phyloP scores from a whole-genome alignment of 92 coral and sea anemone genomes.

The Plumapathes pennacea region DNA sequence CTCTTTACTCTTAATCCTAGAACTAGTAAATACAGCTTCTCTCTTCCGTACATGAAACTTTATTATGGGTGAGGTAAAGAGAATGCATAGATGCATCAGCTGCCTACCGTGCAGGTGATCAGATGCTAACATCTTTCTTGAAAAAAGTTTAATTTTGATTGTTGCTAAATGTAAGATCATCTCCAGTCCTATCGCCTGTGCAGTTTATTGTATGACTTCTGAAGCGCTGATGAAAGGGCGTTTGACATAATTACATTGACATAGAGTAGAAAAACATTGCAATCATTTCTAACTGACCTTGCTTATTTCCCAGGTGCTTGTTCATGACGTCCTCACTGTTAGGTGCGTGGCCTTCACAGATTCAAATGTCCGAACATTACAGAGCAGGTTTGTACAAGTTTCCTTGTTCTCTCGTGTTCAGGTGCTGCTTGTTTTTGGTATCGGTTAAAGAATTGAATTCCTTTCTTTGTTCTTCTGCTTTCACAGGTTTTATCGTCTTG shows the following conservation, averaged over 20 bases:
- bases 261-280: not conserved
- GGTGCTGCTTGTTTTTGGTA: not conserved
- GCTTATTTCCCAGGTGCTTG: slow-evolving; percentile 35
- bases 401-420: not conserved
- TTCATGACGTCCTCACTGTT: slow-evolving; percentile 55
- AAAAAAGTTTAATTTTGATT: too few relatives aligned
- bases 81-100: too few relatives aligned
- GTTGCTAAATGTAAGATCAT: too few relatives aligned
- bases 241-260: too few relatives aligned
- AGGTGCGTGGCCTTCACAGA: slow-evolving; percentile 68
- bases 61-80: too few relatives aligned
- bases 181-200: too few relatives aligned
- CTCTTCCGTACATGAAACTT: not conserved
- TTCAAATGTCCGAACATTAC: slow-evolving; percentile 69
- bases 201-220: too few relatives aligned
- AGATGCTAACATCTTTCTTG: too few relatives aligned
- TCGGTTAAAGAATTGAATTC: not conserved
- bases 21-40: too few relatives aligned
- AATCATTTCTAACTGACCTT: not conserved
- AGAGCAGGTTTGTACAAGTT: slow-evolving; percentile 59
- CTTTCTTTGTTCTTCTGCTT: not conserved
- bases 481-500: slow-evolving; percentile 39
- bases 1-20: not conserved
- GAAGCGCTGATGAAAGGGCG: too few relatives aligned
- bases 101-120: too few relatives aligned